Evolutionary conservation across 2,888 invertebrate species (phyloP), one percentile per base, ranked within the genome.

Genomic region (Rosalia funebris): DNA sequence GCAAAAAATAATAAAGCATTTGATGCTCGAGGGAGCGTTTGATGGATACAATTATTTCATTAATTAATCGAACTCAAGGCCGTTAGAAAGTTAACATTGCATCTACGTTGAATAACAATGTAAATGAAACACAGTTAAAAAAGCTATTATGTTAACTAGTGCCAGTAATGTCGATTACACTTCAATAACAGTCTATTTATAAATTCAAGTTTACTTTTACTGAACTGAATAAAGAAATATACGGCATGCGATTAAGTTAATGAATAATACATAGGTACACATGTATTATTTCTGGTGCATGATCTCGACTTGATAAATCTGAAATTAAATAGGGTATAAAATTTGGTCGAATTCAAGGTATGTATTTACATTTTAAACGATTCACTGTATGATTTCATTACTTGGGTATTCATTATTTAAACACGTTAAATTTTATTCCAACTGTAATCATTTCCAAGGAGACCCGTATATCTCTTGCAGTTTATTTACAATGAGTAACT

Each of bases 11-110:
- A n/a, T n/a, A n/a, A n/a, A n/a, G n/a, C n/a, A n/a, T n/a, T n/a
- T n/a, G n/a, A n/a, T n/a, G n/a, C n/a, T n/a, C n/a, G n/a, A n/a
- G n/a, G n/a, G n/a, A n/a, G n/a, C n/a, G n/a, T n/a, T n/a, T n/a
- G 19, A 19, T n/a, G 4, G 12, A 15, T 14, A 12, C 19, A 45
- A 46, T 14, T 46, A 32, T 19, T 31, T 7, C 9, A 14, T 11
- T 31, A 46, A 46, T 46, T 46, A 41, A 48, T 12, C n/a, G 12
- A 48, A 19, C 12, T n/a, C 50, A 50, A 50, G 50, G 50, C n/a
- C 17, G 36, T 5, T 15, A 50, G 25, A 39, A 41, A 25, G 25
- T 41, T 11, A 50, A 39, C 14, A 10, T 39, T 39, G 20, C 25
- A 50, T 39, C 39, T 11, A 50, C 14, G 36, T 39, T 50, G 50